These are phyloP conservation scores for Sebastes iracundus DNA, from an alignment of 2,797 vertebrate genomes.

Conservation along the genomic window DNA sequence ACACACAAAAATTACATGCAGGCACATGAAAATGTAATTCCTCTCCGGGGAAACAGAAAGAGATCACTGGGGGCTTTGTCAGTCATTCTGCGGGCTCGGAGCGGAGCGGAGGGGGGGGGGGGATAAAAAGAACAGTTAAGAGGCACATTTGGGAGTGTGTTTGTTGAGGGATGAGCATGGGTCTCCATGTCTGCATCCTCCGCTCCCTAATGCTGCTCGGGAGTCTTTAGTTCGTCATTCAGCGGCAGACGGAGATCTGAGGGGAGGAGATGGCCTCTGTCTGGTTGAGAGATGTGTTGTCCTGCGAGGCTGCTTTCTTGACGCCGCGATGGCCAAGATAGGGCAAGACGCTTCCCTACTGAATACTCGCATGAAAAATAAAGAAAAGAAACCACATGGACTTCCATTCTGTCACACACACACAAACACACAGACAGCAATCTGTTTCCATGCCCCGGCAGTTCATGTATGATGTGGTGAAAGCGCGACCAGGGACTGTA, in stretches of 20 bases:
- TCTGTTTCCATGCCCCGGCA: conserved; percentile 32
- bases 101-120: not conserved
- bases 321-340: conserved; percentile 42
- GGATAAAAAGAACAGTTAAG: conserved; percentile 46
- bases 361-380: conserved; percentile 30
- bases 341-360: conserved; percentile 7
- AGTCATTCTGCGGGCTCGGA: conserved; percentile 39
- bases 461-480: conserved; percentile 67
- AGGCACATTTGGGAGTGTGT: conserved; percentile 38
- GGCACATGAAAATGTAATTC: conserved; percentile 49
- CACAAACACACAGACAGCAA: conserved; percentile 1
- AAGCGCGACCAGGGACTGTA: conserved; percentile 42
- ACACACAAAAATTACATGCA: conserved; percentile 36
- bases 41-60: conserved; percentile 24
- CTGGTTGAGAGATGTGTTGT: conserved; percentile 50
- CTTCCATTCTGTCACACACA: conserved; percentile 2
- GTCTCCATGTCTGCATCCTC: conserved; percentile 36
- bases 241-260: conserved; percentile 61
- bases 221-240: conserved; percentile 58
- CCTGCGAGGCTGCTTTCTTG: conserved; percentile 35
- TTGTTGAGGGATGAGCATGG: conserved; percentile 58
- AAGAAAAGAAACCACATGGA: conserved; percentile 37
- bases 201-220: not conserved
- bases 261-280: conserved; percentile 28
- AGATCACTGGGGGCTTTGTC: conserved; percentile 45